phyloP scores from a whole-genome alignment of 2,888 invertebrate species.

The Melanophora roralis region DNA sequence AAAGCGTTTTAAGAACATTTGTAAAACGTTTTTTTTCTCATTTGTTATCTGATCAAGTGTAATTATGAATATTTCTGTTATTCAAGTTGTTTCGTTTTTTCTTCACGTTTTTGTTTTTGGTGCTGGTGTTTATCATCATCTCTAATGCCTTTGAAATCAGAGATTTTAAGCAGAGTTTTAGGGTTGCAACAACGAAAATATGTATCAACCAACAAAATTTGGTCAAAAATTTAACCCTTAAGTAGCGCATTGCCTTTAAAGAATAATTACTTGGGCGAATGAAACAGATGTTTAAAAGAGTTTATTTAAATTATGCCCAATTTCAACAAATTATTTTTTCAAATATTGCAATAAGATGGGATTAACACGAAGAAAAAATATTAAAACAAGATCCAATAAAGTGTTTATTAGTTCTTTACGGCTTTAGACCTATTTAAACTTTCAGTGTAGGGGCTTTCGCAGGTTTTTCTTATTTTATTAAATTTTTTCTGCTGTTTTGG shows the following conservation, averaged over 20 bases:
- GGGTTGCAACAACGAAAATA: conserved; percentile 19
- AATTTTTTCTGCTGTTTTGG: no score
- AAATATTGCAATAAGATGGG: no score
- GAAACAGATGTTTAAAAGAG: conserved; percentile 1
- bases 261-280: not conserved
- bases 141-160: conserved; percentile 43
- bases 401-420: no score
- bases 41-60: conserved; percentile 63
- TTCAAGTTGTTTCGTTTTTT: not conserved
- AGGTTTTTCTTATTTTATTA: no score
- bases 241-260: conserved; percentile 25
- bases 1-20: conserved; percentile 57
- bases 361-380: no score
- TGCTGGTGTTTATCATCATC: conserved; percentile 40
- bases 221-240: conserved; percentile 55
- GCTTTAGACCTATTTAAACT: no score
- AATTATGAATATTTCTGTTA: conserved; percentile 58
- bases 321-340: no score
- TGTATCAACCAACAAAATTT: conserved; percentile 29
- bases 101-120: conserved; percentile 2
- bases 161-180: conserved; percentile 15
- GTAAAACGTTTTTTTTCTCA: conserved; percentile 6
- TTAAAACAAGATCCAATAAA: no score
- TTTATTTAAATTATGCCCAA: not conserved
- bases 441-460: no score